Conservation (phyloP, 1,140 invertebrate species). For the Tetramorium alpestre region DNA sequence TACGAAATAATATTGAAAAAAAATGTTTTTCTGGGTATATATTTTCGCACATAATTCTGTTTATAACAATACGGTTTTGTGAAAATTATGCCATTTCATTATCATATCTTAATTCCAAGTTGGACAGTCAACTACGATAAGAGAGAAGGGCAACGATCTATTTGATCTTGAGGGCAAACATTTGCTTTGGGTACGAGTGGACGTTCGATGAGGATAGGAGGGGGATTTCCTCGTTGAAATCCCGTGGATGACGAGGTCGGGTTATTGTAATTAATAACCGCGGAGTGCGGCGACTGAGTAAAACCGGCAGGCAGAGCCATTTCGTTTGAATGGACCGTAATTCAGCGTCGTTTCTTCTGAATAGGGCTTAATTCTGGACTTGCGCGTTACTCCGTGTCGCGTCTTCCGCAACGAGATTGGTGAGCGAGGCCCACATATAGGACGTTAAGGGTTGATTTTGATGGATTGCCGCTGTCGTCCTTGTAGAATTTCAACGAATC, state of each 20-base stretch:
- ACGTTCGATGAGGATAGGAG: slow-evolving; percentile 45
- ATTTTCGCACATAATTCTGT: neutral
- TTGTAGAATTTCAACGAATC: slow-evolving; percentile 67
- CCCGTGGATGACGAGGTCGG: slow-evolving; percentile 56
- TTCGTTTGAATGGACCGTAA: slow-evolving; percentile 80
- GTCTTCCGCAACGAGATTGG: slow-evolving; percentile 49
- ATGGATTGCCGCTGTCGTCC: slow-evolving; percentile 73
- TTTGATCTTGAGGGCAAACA: slow-evolving; percentile 78
- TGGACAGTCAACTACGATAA: neutral
- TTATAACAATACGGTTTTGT: neutral
- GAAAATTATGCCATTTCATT: slow-evolving; percentile 4
- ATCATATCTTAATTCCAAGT: slow-evolving; percentile 2
- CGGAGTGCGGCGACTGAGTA: slow-evolving; percentile 52
- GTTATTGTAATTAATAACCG: slow-evolving; percentile 81
- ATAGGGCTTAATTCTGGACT: slow-evolving; percentile 81
- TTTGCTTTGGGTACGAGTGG: slow-evolving; percentile 70
- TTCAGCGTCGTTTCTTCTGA: slow-evolving; percentile 81
- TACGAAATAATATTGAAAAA: neutral
- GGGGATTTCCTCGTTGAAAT: neutral
- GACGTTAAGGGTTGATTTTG: slow-evolving; percentile 77
- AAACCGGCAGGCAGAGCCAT: slow-evolving; percentile 69
- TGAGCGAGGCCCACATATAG: slow-evolving; percentile 30
- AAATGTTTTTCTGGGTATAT: neutral
- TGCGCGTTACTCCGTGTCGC: slow-evolving; percentile 68
- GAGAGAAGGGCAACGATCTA: slow-evolving; percentile 76